phyloP scores from a whole-genome alignment of 2,888 invertebrate species.

The Euphydryas editha region DNA sequence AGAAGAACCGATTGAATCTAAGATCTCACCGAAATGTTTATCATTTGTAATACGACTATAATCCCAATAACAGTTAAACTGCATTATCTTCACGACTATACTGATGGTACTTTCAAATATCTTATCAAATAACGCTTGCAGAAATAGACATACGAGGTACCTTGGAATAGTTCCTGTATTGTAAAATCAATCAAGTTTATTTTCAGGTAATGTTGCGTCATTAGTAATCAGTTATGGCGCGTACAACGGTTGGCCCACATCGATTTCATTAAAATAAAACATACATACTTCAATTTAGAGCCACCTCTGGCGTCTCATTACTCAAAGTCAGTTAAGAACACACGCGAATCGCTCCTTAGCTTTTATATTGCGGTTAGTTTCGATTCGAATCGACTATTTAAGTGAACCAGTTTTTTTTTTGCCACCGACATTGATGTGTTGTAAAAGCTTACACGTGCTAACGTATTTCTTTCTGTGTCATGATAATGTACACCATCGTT shows the following conservation, averaged over 20 bases:
- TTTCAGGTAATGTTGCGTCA: slow-evolving; percentile 61
- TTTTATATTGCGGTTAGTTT: slow-evolving; percentile 42
- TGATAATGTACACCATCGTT: background rate
- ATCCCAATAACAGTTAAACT: slow-evolving; percentile 55
- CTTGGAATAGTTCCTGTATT: slow-evolving; percentile 57
- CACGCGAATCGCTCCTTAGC: slow-evolving; percentile 70
- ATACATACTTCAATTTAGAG: slow-evolving; percentile 67
- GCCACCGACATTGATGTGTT: slow-evolving; percentile 4
- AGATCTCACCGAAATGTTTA: slow-evolving; percentile 8
- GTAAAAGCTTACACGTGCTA: slow-evolving; percentile 14
- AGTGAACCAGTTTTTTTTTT: slow-evolving; percentile 39
- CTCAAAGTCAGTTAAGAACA: slow-evolving; percentile 66
- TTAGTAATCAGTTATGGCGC: slow-evolving; percentile 53
- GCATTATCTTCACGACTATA: slow-evolving; percentile 45
- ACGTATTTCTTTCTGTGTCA: no score
- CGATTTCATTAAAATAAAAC: slow-evolving; percentile 69
- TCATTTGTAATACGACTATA: slow-evolving; percentile 47
- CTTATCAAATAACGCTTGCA: slow-evolving; percentile 37
- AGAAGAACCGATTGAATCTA: background rate
- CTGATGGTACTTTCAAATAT: slow-evolving; percentile 27
- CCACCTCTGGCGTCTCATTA: slow-evolving; percentile 69
- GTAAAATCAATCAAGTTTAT: slow-evolving; percentile 64
- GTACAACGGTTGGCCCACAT: slow-evolving; percentile 70
- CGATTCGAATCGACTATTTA: slow-evolving; percentile 38
- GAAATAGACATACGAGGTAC: slow-evolving; percentile 40